A percentile compares a stretch with the other conserved stretches of the same genome.
Evolutionary conservation across 2,113 vertebrate species (phyloP).

Genomic region (Sorex araneus): DNA sequence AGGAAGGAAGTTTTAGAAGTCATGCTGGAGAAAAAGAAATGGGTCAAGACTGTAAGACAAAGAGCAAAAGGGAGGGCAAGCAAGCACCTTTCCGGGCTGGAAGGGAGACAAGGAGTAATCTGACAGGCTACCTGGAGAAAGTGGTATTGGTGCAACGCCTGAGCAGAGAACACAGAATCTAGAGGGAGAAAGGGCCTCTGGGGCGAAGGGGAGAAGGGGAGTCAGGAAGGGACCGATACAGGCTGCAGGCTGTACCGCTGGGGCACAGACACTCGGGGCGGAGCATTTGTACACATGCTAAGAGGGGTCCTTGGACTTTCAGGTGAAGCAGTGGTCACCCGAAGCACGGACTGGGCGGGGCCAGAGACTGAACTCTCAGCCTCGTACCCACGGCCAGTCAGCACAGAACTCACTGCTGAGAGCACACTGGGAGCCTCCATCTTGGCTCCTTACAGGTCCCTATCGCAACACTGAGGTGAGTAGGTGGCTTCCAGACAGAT

Average conservation of each 20-base stretch:
- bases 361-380: neutral
- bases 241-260: neutral
- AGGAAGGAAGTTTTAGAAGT: neutral
- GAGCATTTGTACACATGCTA: too few relatives aligned
- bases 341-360: neutral
- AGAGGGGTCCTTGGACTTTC: too few relatives aligned
- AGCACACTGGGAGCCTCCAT: neutral
- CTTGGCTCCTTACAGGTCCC: slow-evolving; percentile 2
- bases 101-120: neutral
- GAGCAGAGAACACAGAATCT: neutral
- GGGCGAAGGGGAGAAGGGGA: neutral
- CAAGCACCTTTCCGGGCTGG: rapidly evolving
- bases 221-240: neutral
- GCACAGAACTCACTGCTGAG: neutral
- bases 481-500: slow-evolving; percentile 7
- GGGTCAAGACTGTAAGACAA: neutral
- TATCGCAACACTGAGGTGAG: slow-evolving; percentile 31
- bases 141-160: neutral
- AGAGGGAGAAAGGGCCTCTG: neutral
- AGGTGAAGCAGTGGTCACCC: too few relatives aligned
- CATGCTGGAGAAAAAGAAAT: neutral
- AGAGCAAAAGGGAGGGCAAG: too few relatives aligned
- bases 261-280: too few relatives aligned
- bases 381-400: neutral
- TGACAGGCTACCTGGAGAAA: neutral